Evolutionary conservation across 2,797 vertebrate genomes (phyloP).

Genomic region (Sarcophilus harrisii): DNA sequence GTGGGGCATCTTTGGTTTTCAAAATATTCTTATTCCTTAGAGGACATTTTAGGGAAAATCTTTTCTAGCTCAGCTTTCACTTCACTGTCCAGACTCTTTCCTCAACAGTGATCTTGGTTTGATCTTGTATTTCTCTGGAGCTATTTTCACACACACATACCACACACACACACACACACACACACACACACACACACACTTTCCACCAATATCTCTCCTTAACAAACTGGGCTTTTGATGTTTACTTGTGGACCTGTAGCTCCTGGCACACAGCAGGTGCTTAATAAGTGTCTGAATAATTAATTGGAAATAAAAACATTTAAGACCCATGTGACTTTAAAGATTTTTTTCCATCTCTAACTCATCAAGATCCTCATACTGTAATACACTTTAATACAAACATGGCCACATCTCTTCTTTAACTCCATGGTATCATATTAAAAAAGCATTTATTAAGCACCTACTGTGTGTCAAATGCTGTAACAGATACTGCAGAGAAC

Average conservation of each 20-base stretch:
- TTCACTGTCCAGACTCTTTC: neutral
- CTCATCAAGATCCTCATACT: neutral
- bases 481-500: neutral
- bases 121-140: neutral
- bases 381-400: neutral
- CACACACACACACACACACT: neutral
- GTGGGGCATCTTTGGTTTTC: neutral
- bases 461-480: neutral
- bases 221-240: neutral
- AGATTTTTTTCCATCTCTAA: neutral
- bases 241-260: neutral
- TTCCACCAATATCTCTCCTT: neutral
- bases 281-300: neutral
- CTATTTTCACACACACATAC: neutral
- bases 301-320: neutral
- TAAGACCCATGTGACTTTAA: neutral
- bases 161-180: too few species aligned
- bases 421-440: neutral
- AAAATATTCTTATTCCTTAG: neutral
- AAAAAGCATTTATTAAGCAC: neutral
- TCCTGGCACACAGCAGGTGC: neutral
- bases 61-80: constrained; percentile 25
- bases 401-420: neutral
- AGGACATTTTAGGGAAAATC: constrained; percentile 2
- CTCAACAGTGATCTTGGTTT: neutral